Conservation (phyloP, 2,113 vertebrate genomes). For the Cryptomyrus ogoouensis region DNA sequence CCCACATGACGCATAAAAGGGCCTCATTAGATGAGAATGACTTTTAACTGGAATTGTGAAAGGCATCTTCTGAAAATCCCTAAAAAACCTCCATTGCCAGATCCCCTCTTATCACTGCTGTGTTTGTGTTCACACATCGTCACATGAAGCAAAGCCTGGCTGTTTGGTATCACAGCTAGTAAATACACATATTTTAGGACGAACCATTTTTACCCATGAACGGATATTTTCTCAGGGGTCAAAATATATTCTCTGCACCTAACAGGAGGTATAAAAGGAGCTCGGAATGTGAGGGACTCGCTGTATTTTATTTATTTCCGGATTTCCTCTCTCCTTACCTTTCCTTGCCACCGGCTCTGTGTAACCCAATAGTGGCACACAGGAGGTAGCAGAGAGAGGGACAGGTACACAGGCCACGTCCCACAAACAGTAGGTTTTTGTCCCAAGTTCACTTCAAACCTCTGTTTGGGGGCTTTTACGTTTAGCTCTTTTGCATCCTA, state of each 20-base stretch:
- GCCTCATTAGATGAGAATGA: background rate
- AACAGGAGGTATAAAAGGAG: background rate
- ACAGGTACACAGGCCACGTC: background rate
- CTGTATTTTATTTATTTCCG: background rate
- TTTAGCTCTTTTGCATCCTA: background rate
- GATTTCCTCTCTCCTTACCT: background rate
- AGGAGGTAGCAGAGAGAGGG: background rate
- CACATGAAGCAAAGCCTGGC: background rate
- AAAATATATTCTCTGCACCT: background rate
- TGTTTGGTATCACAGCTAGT: background rate
- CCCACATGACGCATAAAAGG: background rate
- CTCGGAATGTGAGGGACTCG: background rate
- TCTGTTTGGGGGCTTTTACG: background rate
- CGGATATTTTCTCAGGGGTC: background rate
- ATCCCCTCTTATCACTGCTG: background rate
- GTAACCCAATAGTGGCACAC: background rate
- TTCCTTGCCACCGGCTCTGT: background rate
- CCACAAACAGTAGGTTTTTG: background rate
- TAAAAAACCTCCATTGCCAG: background rate
- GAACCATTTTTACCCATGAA: background rate
- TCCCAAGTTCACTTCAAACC: background rate
- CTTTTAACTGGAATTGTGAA: background rate
- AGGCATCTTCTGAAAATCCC: background rate
- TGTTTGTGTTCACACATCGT: background rate
- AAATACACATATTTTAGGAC: background rate